phyloP scores from a whole-genome alignment of 1,140 invertebrate genomes.

The Apolygus lucorum region DNA sequence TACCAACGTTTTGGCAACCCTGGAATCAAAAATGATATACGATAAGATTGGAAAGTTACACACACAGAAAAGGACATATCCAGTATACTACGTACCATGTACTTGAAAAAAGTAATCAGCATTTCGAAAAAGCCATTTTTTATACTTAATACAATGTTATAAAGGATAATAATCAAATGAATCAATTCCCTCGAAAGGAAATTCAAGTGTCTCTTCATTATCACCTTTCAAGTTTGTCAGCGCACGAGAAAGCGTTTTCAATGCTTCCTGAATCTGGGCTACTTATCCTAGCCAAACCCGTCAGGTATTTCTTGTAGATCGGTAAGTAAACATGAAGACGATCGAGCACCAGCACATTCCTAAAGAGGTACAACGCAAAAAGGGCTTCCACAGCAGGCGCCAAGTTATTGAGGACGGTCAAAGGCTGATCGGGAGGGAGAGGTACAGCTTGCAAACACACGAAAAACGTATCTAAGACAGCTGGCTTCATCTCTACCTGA shows the following conservation, averaged over 20 bases:
- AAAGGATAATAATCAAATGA: too few species aligned
- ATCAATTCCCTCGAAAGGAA: too few species aligned
- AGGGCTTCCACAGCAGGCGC: slow-evolving; percentile 17
- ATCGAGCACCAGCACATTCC: slow-evolving; percentile 33
- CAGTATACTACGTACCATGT: too few species aligned
- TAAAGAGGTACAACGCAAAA: slow-evolving; percentile 25
- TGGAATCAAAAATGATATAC: too few species aligned
- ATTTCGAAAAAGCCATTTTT: too few species aligned
- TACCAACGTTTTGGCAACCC: slow-evolving; percentile 35
- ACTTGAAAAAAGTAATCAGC: too few species aligned
- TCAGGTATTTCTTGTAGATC: slow-evolving; percentile 33
- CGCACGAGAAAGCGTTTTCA: slow-evolving; percentile 31
- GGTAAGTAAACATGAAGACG: slow-evolving; percentile 35
- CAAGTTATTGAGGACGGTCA: background rate
- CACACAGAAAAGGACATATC: too few species aligned
- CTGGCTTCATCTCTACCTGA: slow-evolving; percentile 2
- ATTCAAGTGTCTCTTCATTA: too few species aligned
- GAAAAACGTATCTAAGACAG: slow-evolving; percentile 18
- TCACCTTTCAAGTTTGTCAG: slow-evolving; percentile 37
- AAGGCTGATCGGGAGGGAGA: background rate
- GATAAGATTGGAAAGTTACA: too few species aligned
- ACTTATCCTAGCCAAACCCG: slow-evolving; percentile 5
- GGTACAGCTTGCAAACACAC: slow-evolving; percentile 8
- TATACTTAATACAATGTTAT: too few species aligned
- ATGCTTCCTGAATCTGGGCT: slow-evolving; percentile 24